These are phyloP conservation scores for Bedellia somnulentella DNA, from an alignment of 2,888 invertebrate species.

Conservation along the genomic window DNA sequence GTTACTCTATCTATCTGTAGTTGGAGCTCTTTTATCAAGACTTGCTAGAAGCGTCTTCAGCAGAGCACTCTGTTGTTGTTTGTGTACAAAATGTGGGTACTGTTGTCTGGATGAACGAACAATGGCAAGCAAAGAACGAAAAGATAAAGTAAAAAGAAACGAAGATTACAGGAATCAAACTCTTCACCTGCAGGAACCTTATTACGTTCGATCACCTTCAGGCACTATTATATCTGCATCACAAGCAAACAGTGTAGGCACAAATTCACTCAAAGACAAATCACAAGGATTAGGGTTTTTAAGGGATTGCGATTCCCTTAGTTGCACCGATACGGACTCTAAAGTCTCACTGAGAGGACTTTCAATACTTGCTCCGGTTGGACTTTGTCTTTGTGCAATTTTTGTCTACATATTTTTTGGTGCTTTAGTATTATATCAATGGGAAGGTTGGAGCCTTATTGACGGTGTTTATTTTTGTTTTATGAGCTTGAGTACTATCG, in stretches of 20 bases:
- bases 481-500: conserved; percentile 91
- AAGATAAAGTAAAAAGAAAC: conserved; percentile 74
- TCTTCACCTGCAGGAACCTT: conserved; percentile 67
- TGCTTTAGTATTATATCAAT: conserved; percentile 82
- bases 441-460: conserved; percentile 91
- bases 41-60: conserved; percentile 82
- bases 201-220: conserved; percentile 64
- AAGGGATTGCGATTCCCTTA: conserved; percentile 56
- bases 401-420: conserved; percentile 90
- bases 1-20: conserved; percentile 83
- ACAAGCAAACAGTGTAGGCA: conserved; percentile 45
- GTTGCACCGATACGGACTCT: conserved; percentile 69
- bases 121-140: conserved; percentile 78
- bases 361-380: conserved; percentile 85
- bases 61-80: conserved; percentile 78
- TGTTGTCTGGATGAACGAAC: conserved; percentile 84
- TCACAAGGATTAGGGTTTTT: conserved; percentile 39
- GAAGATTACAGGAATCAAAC: conserved; percentile 68
- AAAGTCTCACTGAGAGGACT: conserved; percentile 70
- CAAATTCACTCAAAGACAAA: conserved; percentile 47
- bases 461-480: conserved; percentile 95
- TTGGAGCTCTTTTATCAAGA: conserved; percentile 81
- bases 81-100: conserved; percentile 87
- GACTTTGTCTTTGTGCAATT: conserved; percentile 86
- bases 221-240: conserved; percentile 56